phyloP scores from a whole-genome alignment of 2,888 invertebrate species.

The Zeuzera pyrina region DNA sequence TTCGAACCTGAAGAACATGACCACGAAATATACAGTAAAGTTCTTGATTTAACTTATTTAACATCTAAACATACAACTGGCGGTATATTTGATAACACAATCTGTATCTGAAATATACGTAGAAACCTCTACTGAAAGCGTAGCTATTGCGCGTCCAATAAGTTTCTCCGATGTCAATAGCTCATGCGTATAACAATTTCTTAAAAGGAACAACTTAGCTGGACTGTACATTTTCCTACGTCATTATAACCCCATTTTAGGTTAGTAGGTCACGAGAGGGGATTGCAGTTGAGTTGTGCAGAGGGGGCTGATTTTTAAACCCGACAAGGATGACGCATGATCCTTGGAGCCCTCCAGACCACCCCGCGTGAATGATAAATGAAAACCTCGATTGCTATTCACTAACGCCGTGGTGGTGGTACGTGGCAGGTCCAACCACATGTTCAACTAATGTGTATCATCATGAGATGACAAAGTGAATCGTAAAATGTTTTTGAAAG shows the following conservation, averaged over 20 bases:
- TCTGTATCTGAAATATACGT: no score
- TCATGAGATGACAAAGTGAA: no score
- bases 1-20: no score
- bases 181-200: conserved; percentile 8
- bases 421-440: no score
- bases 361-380: conserved; percentile 57
- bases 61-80: no score
- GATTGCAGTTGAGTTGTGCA: conserved; percentile 48
- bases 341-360: conserved; percentile 38
- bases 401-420: no score
- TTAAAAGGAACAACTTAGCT: conserved; percentile 24
- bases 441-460: no score
- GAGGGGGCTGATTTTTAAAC: conserved; percentile 50
- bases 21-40: no score
- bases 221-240: conserved; percentile 53
- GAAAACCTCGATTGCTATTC: conserved; percentile 47
- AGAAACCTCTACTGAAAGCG: conserved; percentile 59
- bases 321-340: conserved; percentile 51
- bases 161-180: conserved; percentile 25
- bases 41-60: no score
- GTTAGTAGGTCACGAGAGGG: conserved; percentile 65
- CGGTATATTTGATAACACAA: no score
- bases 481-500: no score
- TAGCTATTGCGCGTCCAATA: conserved; percentile 26
- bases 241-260: conserved; percentile 58